Conservation (phyloP, 2,113 vertebrate genomes). For the Australoheros scitulus region DNA sequence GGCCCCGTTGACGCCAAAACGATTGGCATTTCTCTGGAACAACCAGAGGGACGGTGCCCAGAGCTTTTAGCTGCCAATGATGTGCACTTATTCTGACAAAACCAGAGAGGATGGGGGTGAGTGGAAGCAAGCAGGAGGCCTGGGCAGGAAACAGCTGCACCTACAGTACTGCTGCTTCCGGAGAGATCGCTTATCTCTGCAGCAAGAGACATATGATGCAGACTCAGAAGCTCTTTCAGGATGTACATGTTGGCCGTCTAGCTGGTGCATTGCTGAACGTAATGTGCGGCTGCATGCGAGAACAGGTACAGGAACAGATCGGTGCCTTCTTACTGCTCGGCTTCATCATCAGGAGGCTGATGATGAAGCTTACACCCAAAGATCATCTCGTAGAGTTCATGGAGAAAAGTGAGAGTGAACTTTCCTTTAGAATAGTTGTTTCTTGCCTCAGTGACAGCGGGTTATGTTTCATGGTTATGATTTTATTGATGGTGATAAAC, state of each 20-base stretch:
- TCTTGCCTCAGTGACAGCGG: no score
- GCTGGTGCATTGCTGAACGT: not conserved
- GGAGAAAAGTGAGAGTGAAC: accelerated
- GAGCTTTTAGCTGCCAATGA: constrained; percentile 82
- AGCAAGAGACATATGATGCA: constrained; percentile 7
- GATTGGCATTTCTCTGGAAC: constrained; percentile 96
- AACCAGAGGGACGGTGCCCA: constrained; percentile 79
- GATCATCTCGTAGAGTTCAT: not conserved
- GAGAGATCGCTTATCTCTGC: constrained; percentile 38
- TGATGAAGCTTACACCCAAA: not conserved
- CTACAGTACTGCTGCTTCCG: constrained; percentile 50
- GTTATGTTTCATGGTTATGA: no score
- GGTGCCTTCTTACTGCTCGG: not conserved
- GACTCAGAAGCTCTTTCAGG: not conserved
- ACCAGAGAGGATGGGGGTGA: constrained; percentile 23
- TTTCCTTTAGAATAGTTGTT: not conserved
- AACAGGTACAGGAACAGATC: not conserved
- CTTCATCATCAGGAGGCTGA: not conserved
- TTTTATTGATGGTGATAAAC: no score
- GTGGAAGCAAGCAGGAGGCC: constrained; percentile 12
- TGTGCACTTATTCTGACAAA: constrained; percentile 79
- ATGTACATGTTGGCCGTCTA: not conserved
- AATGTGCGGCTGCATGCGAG: not conserved
- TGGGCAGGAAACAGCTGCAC: constrained; percentile 80
- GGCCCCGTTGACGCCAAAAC: constrained; percentile 87